Evolutionary conservation across 2,888 invertebrate genomes (phyloP).

Genomic region (Blera fallax): DNA sequence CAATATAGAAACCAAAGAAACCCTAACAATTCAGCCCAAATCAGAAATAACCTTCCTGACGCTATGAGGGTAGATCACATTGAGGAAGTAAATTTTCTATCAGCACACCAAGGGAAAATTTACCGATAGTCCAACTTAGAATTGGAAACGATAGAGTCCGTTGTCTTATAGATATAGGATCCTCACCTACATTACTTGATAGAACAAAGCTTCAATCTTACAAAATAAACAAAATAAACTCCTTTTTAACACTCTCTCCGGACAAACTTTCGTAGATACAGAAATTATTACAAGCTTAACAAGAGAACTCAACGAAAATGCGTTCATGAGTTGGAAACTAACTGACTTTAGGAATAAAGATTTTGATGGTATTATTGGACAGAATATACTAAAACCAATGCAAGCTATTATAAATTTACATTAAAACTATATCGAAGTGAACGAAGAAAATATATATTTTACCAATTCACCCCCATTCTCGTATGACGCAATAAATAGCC

Average conservation of each 20-base stretch:
- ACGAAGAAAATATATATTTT: slow-evolving; percentile 26
- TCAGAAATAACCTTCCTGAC: too few species aligned
- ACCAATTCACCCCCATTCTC: background rate
- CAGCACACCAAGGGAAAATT: background rate
- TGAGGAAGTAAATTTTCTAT: slow-evolving; percentile 67
- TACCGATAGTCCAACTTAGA: slow-evolving; percentile 32
- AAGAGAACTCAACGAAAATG: slow-evolving; percentile 59
- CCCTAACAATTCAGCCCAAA: too few species aligned
- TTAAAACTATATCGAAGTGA: slow-evolving; percentile 23
- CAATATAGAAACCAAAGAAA: too few species aligned
- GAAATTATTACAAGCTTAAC: slow-evolving; percentile 53
- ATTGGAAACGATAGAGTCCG: too few species aligned
- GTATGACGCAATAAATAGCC: background rate
- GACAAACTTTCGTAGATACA: slow-evolving; percentile 19
- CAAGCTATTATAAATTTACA: slow-evolving; percentile 52
- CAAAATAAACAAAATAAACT: slow-evolving; percentile 44
- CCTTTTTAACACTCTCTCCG: slow-evolving; percentile 42
- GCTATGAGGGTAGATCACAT: slow-evolving; percentile 61
- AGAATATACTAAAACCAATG: slow-evolving; percentile 51
- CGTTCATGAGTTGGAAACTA: slow-evolving; percentile 59
- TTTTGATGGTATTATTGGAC: slow-evolving; percentile 51
- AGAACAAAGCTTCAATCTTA: slow-evolving; percentile 39
- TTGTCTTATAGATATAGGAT: slow-evolving; percentile 58
- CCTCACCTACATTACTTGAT: slow-evolving; percentile 49
- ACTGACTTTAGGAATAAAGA: slow-evolving; percentile 41